Evolutionary conservation across 2,797 vertebrate species (phyloP).

Genomic region (Sebastes itinus): DNA sequence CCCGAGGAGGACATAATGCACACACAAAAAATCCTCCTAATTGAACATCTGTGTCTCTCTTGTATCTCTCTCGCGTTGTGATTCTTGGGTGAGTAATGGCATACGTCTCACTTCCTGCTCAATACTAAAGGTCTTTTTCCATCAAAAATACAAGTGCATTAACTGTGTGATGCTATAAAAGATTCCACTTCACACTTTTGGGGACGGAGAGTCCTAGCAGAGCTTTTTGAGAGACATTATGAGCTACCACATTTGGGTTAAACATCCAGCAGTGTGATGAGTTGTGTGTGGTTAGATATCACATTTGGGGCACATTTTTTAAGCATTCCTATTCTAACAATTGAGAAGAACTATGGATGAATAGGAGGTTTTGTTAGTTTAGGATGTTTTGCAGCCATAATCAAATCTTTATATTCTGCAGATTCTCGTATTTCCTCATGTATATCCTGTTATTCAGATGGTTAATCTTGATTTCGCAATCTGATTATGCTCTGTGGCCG

Average conservation of each 20-base stretch:
- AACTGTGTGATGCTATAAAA: constrained; percentile 30
- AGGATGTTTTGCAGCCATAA: constrained; percentile 1
- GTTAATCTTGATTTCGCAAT: constrained; percentile 8
- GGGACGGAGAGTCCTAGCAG: constrained; percentile 37
- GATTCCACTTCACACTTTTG: constrained; percentile 42
- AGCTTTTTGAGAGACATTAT: constrained; percentile 49
- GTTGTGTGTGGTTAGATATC: constrained; percentile 31
- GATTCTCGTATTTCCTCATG: not conserved
- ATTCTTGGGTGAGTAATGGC: constrained; percentile 31
- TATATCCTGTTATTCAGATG: not conserved
- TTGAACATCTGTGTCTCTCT: constrained; percentile 58
- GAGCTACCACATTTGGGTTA: constrained; percentile 38
- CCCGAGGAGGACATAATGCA: constrained; percentile 28
- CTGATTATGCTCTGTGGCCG: not conserved
- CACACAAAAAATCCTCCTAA: constrained; percentile 21
- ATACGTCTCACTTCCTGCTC: constrained; percentile 41
- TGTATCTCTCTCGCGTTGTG: constrained; percentile 36
- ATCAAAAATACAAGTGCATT: constrained; percentile 27
- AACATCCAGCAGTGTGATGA: constrained; percentile 50
- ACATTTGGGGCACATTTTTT: constrained; percentile 27
- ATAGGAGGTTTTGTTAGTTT: constrained; percentile 8
- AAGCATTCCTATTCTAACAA: constrained; percentile 27
- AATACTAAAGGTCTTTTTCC: not conserved
- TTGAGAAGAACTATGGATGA: constrained; percentile 17
- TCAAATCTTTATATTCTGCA: constrained; percentile 4